Evolutionary conservation across 2,888 invertebrate genomes (phyloP), one percentile per base, ranked within the genome.

Genomic region (Heliconius erato): DNA sequence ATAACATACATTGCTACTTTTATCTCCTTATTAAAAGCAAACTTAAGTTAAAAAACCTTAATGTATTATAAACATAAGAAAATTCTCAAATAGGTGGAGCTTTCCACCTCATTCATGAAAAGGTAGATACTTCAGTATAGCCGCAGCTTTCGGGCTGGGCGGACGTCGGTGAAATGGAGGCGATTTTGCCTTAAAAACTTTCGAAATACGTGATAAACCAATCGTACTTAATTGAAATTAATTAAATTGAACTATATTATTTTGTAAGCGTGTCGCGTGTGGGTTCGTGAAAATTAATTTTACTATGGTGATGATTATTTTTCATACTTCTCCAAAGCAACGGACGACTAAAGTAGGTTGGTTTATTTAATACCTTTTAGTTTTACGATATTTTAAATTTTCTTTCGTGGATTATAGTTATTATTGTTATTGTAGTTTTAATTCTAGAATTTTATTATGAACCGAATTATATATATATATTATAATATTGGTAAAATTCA

Each of bases 181-280:
- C 92, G 91, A 90, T 91, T 92, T 92, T 88, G 85, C 87, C 87
- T 85, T 86, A 85, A 86, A 90, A 93, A 94, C 92, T 93, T 94
- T 92, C 79, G 79, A 85, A 81, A 83, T 67, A 49, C 78, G 78
- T 86, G 78, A 85, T 87, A 87, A 86, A 89, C 89, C 23, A 12
- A 49, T 16, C 49, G 76, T 3, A 81, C 80, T 79, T 77, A 76
- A 87, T 85, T 85, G 81, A 81, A 72, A 83, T 84, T 83, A 84
- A 83, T 85, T 74, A 63, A 74, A 69, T 69, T 74, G 49, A 86
- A 85, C 85, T 84, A n/a, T 63, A 63, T 63, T 28, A 86, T 85
- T 86, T 81, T 84, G 85, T 54, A 89, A 86, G 86, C 84, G 89
- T 90, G 91, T 84, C 82, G 87, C 85, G 83, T 84, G 88, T 87